Conservation (phyloP, 1,140 invertebrate genomes). For the Leptopilina boulardi region DNA sequence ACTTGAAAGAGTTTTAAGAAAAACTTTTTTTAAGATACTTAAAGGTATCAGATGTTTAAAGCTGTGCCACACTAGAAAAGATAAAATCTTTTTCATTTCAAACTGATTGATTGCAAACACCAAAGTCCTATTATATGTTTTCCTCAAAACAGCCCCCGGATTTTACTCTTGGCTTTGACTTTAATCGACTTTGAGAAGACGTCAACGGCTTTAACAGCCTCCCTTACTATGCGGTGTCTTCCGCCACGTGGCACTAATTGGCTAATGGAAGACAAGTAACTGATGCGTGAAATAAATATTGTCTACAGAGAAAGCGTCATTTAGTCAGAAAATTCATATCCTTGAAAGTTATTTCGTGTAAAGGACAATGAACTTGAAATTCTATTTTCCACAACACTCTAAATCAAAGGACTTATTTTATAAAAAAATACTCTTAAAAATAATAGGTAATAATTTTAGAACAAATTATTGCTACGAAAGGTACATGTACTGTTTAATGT, state of each 20-base stretch:
- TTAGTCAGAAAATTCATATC: too few relatives aligned
- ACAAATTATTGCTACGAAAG: background rate
- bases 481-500: background rate
- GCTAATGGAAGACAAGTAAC: background rate
- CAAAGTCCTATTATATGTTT: too few relatives aligned
- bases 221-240: background rate
- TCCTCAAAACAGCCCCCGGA: background rate
- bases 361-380: too few relatives aligned
- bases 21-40: slow-evolving; percentile 8
- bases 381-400: too few relatives aligned
- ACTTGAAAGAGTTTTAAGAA: background rate
- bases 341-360: too few relatives aligned
- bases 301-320: too few relatives aligned
- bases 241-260: background rate
- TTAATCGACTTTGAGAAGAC: background rate
- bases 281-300: background rate
- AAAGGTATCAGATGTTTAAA: background rate
- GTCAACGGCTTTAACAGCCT: background rate
- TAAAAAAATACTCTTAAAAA: too few relatives aligned
- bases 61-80: background rate
- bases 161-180: background rate
- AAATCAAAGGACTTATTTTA: too few relatives aligned
- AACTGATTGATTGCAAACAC: background rate
- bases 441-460: too few relatives aligned
- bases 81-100: background rate